A percentile compares a stretch with the other conserved stretches of the same genome.
Evolutionary conservation across 2,888 invertebrate genomes (phyloP).

Genomic region (Lasioglossum marginatum): DNA sequence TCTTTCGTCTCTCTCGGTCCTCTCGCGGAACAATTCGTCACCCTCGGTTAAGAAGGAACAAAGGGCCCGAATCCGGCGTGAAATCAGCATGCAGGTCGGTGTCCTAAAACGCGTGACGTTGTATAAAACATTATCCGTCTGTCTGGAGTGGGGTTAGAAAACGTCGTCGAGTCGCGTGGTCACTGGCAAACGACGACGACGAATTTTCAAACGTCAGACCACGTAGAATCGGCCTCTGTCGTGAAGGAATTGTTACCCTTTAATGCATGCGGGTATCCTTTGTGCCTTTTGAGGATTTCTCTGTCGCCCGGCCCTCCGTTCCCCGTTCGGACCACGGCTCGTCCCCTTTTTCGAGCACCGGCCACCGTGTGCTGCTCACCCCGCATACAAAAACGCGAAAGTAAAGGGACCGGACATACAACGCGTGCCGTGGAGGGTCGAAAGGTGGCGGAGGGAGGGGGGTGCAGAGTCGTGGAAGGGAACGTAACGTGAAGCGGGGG

Average conservation of each 20-base stretch:
- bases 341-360: constrained; percentile 44
- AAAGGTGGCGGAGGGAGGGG: constrained; percentile 20
- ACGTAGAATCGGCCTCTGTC: constrained; percentile 56
- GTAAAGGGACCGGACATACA: constrained; percentile 73
- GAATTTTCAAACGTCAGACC: constrained; percentile 67
- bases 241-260: constrained; percentile 79
- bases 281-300: constrained; percentile 81
- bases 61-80: constrained; percentile 48
- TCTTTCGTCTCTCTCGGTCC: constrained; percentile 32
- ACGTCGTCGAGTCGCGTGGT: constrained; percentile 69
- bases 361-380: constrained; percentile 54
- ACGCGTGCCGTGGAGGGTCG: constrained; percentile 68
- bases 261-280: constrained; percentile 81
- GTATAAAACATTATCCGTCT: constrained; percentile 63
- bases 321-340: constrained; percentile 17
- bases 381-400: constrained; percentile 75
- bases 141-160: constrained; percentile 27
- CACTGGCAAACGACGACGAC: constrained; percentile 50
- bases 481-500: not conserved
- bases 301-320: constrained; percentile 52
- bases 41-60: constrained; percentile 35
- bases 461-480: not conserved
- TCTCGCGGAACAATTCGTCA: constrained; percentile 58
- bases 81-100: constrained; percentile 69
- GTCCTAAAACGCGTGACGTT: constrained; percentile 55